Base-by-base conservation (phyloP, 2,113 vertebrate species). In the cattle (Bos taurus) region DNA sequence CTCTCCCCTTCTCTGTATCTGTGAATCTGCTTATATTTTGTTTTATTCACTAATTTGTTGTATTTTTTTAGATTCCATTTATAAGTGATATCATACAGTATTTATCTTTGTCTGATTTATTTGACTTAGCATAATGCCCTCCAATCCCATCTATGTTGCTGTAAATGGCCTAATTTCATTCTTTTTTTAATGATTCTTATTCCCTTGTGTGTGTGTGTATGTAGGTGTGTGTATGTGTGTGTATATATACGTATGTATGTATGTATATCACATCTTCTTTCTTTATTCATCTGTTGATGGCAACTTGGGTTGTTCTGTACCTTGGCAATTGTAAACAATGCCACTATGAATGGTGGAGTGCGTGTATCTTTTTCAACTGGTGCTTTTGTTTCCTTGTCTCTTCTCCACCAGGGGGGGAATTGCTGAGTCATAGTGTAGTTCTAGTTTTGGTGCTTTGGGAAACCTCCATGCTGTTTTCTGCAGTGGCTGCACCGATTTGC, bases 1-100 rank as follows among this genome's bases (percentile, higher is more conserved):
- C 30, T n/a, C 17, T 82, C 3, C 1, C 80, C 6, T 54, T 2
- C 30, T 54, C 48, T 23, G 1, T 23, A 23, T n/a, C 30, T n/a
- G 17, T 52, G 48, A 82, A 30, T 82, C 11, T 54, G 48, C 5
- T n/a, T 82, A 28, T 52, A 33, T 33, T n/a, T 82, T 82, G 48
- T 82, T n/a, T 52, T 82, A 52, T n/a, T 82, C 80, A n/a, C 48
- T 82, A n/a, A 33, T 82, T n/a, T 82, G 10, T 82, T 82, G 80
- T 82, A 82, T 7, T 14, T 82, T 82, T 82, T 82, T 14, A 82
- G 48, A 82, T 54, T 82, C 4, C 48, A 7, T 21, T 13, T 14
- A 54, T 33, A 82, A 82, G 48, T 82, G 28, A 52, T 82, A 23
- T 28, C 30, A n/a, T n/a, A 23, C 5, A 81, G 30, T 23, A n/a